Evolutionary conservation across 2,113 vertebrate genomes (phyloP), one percentile per base, ranked within the genome.

Genomic region (Gymnocephalus cernua): DNA sequence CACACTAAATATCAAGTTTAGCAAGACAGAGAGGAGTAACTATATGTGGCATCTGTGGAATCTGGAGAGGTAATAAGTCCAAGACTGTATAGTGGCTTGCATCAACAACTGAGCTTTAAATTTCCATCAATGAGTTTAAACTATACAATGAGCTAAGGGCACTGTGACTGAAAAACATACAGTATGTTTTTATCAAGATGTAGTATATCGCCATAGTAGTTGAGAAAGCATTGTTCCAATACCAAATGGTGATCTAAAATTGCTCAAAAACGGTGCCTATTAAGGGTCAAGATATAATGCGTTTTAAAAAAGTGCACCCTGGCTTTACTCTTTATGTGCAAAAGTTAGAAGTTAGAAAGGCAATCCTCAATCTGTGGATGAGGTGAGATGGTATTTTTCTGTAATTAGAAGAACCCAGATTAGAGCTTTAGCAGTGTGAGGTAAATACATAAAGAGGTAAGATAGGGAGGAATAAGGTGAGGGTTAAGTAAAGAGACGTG

Each of bases 1-100:
- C 50, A 85, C 89, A 84, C 58, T 73, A 74, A 73, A 85, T 84
- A 75, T 80, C 84, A 91, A 85, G 59, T 84, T 74, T 38, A 77
- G 72, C 77, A 68, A 88, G 71, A 91, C 74, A 75, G 65, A 82
- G 23, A 56, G 61, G 51, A 77, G 70, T 70, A 79, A 79, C 35
- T 66, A 62, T 66, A 62, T 41, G 62, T 69, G 56, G 70, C 80
- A 64, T 83, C 41, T 58, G 73, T 53, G 72, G 68, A 79, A 74
- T 84, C 74, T 76, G 57, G 64, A 81, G 76, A 71, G 70, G 75
- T 77, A 29, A 80, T 41, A 76, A 77, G 41, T 63, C 69, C 18
- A 11, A 81, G 73, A 83, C 51, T 41, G 78, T 64, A 23, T 21
- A 77, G 79, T 75, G 59, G 85, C 71, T 82, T 74, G 83, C 50